A percentile compares a stretch with the other conserved stretches of the same genome.
These are phyloP conservation scores for Dysmachus trigonus DNA, from an alignment of 2,888 invertebrate genomes.

Conservation along the genomic window DNA sequence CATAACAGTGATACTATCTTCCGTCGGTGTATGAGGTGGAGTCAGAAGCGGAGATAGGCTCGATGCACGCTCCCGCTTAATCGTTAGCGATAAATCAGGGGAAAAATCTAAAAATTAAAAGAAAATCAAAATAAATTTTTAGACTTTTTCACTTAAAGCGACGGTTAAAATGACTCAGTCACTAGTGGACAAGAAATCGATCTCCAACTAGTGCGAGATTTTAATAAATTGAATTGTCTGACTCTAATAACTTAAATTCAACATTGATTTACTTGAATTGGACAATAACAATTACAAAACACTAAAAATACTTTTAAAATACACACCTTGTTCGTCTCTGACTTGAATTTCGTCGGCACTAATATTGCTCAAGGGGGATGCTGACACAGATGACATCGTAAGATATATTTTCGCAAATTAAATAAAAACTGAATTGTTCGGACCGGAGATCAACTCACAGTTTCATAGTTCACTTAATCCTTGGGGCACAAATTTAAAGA, in stretches of 20 bases:
- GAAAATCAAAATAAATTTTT: slow-evolving; percentile 10
- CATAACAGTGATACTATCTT: slow-evolving; percentile 57
- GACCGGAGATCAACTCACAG: neutral
- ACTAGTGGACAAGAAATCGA: neutral
- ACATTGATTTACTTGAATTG: neutral
- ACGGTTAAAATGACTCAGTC: neutral
- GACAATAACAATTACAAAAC: no score
- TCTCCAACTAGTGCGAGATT: neutral
- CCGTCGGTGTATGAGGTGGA: slow-evolving; percentile 79
- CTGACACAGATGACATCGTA: slow-evolving; percentile 62
- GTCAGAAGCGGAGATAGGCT: slow-evolving; percentile 71
- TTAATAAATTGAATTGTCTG: no score
- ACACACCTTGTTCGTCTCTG: slow-evolving; percentile 62
- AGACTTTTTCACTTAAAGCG: neutral
- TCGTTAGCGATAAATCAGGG: slow-evolving; percentile 68
- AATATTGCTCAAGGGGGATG: slow-evolving; percentile 64
- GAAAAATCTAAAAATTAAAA: slow-evolving; percentile 66
- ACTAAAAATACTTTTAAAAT: neutral
- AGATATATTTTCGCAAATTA: neutral
- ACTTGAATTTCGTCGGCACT: slow-evolving; percentile 64
- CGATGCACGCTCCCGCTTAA: slow-evolving; percentile 71
- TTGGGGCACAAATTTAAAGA: neutral
- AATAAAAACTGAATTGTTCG: neutral
- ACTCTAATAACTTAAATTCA: neutral
- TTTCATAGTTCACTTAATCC: slow-evolving; percentile 4